These are phyloP conservation scores for Rhyacophila evoluta DNA, from an alignment of 2,888 invertebrate species.

Conservation along the genomic window DNA sequence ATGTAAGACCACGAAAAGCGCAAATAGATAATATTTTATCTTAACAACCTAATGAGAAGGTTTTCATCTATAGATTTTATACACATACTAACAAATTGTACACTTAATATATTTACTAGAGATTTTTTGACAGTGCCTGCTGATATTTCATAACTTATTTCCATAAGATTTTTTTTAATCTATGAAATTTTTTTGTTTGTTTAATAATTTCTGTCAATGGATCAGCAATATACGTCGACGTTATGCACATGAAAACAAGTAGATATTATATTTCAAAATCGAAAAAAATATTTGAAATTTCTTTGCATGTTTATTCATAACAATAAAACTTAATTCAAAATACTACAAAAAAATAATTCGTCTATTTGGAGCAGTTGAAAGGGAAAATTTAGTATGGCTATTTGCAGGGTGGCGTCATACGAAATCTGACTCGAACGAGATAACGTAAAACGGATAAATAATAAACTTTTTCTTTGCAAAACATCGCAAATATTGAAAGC, in stretches of 20 bases:
- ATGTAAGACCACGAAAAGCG: too few species aligned
- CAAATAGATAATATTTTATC: too few species aligned
- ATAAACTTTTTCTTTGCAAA: conserved; percentile 19
- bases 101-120: too few species aligned
- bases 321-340: background rate
- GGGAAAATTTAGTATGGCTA: conserved; percentile 13
- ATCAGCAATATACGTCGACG: too few species aligned
- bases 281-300: background rate
- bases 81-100: too few species aligned
- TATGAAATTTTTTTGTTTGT: too few species aligned
- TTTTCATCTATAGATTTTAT: too few species aligned
- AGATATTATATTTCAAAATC: background rate
- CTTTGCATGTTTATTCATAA: background rate
- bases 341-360: background rate
- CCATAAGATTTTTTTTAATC: too few species aligned
- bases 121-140: too few species aligned
- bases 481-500: conserved; percentile 34
- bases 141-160: too few species aligned
- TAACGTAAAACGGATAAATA: conserved; percentile 41
- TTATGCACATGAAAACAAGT: background rate
- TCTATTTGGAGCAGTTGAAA: background rate
- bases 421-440: conserved; percentile 34
- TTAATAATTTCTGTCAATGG: too few species aligned
- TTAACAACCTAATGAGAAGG: too few species aligned
- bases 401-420: conserved; percentile 46